These are phyloP conservation scores for Cecidostiba fungosa DNA, from an alignment of 2,888 invertebrate genomes.

Conservation along the genomic window DNA sequence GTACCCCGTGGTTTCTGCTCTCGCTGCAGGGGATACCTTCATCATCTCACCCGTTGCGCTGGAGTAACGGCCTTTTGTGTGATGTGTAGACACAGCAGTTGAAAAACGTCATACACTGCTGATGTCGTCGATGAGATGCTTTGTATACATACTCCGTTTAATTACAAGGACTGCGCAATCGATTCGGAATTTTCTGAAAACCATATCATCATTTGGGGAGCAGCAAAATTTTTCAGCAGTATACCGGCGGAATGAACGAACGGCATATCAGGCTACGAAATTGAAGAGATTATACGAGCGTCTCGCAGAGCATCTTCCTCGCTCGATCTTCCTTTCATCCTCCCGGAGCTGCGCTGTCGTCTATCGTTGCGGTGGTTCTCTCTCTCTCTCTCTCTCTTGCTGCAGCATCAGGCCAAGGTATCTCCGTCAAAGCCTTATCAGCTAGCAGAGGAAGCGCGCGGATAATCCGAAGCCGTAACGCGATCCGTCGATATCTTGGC, in stretches of 20 bases:
- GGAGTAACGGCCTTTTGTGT: not conserved
- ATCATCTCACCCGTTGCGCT: not conserved
- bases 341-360: slow-evolving; percentile 18
- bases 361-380: slow-evolving; percentile 52
- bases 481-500: slow-evolving; percentile 68
- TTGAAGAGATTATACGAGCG: slow-evolving; percentile 57
- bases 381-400: not conserved
- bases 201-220: not conserved
- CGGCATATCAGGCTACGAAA: slow-evolving; percentile 24
- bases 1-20: not conserved
- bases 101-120: not conserved
- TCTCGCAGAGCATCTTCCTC: slow-evolving; percentile 13
- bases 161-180: too few species aligned
- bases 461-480: slow-evolving; percentile 68
- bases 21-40: not conserved
- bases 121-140: not conserved
- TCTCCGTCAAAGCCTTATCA: slow-evolving; percentile 62
- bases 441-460: slow-evolving; percentile 52
- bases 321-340: slow-evolving; percentile 30
- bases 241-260: not conserved
- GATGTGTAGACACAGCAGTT: not conserved
- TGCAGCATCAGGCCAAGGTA: slow-evolving; percentile 16
- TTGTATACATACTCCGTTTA: too few species aligned
- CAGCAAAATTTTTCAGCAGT: slow-evolving; percentile 36
- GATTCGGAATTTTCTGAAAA: not conserved